These are phyloP conservation scores for Muscicapa striata DNA, from an alignment of 2,797 vertebrate species.

Conservation along the genomic window DNA sequence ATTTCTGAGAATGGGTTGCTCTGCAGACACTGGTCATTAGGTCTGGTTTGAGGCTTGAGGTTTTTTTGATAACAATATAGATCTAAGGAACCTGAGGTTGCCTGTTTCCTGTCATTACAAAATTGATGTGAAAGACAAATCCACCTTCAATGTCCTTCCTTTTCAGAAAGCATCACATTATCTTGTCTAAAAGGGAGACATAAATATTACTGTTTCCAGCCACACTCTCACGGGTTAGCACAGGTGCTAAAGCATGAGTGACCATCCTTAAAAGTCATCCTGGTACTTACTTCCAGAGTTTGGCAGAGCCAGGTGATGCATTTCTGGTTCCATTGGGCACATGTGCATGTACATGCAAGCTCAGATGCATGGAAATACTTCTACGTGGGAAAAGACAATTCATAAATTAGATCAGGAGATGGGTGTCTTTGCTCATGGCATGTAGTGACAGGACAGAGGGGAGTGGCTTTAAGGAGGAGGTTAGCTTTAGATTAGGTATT, in stretches of 20 bases:
- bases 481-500: neutral
- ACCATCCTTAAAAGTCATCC: neutral
- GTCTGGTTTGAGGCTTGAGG: neutral
- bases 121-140: neutral
- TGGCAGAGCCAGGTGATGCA: neutral
- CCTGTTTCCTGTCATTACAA: neutral
- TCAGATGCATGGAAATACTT: neutral
- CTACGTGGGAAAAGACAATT: neutral
- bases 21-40: neutral
- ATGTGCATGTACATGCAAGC: neutral
- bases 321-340: neutral
- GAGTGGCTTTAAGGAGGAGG: neutral
- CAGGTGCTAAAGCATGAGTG: neutral
- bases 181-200: neutral
- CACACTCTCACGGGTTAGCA: rapidly evolving
- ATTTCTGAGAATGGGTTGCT: neutral
- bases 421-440: neutral
- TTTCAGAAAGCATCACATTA: neutral
- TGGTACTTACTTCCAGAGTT: neutral
- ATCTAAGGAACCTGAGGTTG: neutral
- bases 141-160: neutral
- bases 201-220: neutral
- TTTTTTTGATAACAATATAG: neutral
- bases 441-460: neutral
- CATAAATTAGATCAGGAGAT: neutral